phyloP scores from a whole-genome alignment of 2,888 invertebrate species.

The Pecten maximus region DNA sequence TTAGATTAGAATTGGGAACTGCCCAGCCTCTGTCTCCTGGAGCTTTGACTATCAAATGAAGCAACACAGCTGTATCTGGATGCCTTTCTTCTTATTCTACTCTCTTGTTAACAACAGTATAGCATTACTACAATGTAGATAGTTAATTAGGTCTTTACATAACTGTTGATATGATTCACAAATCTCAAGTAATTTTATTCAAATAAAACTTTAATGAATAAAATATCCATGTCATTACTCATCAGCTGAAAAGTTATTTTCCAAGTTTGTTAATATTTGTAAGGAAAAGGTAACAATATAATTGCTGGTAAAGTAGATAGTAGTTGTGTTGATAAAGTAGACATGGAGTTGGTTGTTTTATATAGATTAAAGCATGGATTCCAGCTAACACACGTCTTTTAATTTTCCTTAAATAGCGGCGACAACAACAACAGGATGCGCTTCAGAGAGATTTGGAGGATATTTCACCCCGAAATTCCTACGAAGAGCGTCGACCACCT shows the following conservation, averaged over 20 bases:
- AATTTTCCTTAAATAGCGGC: background rate
- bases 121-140: too few species aligned
- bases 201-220: too few species aligned
- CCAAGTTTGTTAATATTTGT: background rate
- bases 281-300: too few species aligned
- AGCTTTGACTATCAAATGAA: background rate
- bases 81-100: background rate
- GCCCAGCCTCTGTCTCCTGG: background rate
- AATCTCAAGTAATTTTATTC: background rate
- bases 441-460: background rate
- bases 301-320: too few species aligned
- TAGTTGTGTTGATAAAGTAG: too few species aligned
- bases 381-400: background rate
- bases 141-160: background rate
- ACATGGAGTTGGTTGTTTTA: too few species aligned
- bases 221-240: too few species aligned
- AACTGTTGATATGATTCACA: background rate
- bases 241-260: background rate
- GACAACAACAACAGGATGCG: background rate
- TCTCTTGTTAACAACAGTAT: background rate
- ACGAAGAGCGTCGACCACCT: background rate
- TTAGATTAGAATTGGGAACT: background rate
- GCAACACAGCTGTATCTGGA: background rate
- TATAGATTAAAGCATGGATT: background rate
- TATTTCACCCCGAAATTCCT: background rate